phyloP scores from a whole-genome alignment of 1,140 invertebrate species.

The Helicoverpa zea region DNA sequence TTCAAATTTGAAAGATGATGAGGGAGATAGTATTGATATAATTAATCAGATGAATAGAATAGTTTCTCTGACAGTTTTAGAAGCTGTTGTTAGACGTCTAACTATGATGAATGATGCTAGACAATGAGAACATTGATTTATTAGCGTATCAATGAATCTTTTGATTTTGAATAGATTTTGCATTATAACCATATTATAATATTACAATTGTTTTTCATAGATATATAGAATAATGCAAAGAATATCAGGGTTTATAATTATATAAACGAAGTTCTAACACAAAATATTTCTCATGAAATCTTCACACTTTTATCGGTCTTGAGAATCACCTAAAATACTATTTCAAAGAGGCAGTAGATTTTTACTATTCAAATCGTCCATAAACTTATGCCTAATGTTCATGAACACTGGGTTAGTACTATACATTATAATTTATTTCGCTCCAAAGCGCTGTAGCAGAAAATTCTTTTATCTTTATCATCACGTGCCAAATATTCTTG shows the following conservation, averaged over 20 bases:
- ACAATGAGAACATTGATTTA: background rate
- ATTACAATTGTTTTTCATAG: too few relatives aligned
- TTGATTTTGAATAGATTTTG: background rate
- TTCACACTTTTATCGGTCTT: too few relatives aligned
- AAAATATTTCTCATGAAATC: too few relatives aligned
- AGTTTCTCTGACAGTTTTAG: background rate
- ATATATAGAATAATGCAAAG: too few relatives aligned
- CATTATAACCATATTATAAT: too few relatives aligned
- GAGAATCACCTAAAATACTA: too few relatives aligned
- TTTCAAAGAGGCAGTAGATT: too few relatives aligned
- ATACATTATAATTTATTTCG: background rate
- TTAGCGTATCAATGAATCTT: background rate
- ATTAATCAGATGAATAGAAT: too few relatives aligned
- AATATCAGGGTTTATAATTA: too few relatives aligned
- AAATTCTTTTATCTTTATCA: constrained; percentile 5
- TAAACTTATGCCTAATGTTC: background rate
- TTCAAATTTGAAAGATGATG: background rate
- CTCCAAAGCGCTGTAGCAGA: background rate
- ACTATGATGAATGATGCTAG: background rate
- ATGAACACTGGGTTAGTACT: background rate
- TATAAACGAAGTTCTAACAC: too few relatives aligned
- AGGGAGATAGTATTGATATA: background rate
- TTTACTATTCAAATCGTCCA: background rate
- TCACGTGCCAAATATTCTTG: constrained; percentile 7
- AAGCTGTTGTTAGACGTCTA: background rate